Evolutionary conservation across 35 echinoderm and acorn worm genomes (phyloP), one percentile per base, ranked within the genome.

Genomic region (Lytechinus pictus): DNA sequence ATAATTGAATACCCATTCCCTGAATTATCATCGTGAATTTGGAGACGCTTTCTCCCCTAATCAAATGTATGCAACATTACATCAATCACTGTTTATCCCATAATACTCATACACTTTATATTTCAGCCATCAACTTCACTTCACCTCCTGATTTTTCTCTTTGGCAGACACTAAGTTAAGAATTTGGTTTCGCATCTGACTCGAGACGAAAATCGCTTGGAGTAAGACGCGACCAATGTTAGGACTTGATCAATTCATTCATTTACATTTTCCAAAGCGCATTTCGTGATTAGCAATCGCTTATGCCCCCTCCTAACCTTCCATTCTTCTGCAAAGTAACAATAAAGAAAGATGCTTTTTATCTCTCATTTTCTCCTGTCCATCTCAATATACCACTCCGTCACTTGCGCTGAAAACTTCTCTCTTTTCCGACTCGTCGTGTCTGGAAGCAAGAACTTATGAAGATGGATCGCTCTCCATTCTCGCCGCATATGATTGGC

Each of bases 51-150:
- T 90, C 29, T 90, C 88, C 11, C 29, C 28, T 90, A 54, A 90
- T 90, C 52, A 90, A 44, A 90, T 90, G 88, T 52, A 44, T 52
- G 27, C 52, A 54, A 79, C 52, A 90, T 90, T 90, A 90, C 88
- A 90, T 90, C 88, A 90, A 90, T 90, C 88, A 52, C 52, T 90
- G 88, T 33, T 90, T 90, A 54, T 90, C 52, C 24, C 88, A 90
- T 90, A 79, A 79, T 79, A 79, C 66, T 79, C 66, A 79, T 79
- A 79, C 16, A 44, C 88, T 52, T 54, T 90, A 90, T 14, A 52
- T 90, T 90, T 54, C 88, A 21, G 28, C 88, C 88, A 90, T 90
- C 88, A 90, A 90, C 88, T 90, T 90, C 88, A 54, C 52, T 90
- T 90, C n/a, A 16, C 88, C 29, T 44, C 88, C 88, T 54, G 88